Base-by-base conservation (phyloP, 2,113 vertebrate species). In the Sialia sialis region DNA sequence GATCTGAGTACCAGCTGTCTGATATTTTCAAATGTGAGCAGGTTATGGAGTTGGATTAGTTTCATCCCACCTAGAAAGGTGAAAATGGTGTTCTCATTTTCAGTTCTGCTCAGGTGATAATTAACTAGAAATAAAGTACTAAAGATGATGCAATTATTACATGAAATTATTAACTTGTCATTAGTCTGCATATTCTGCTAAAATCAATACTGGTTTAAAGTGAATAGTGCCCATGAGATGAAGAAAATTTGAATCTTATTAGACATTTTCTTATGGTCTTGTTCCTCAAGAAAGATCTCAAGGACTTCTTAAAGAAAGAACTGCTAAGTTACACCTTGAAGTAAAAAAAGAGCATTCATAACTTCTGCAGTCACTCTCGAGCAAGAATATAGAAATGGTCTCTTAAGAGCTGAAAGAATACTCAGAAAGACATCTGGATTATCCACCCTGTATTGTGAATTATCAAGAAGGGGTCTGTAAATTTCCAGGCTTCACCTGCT, bases 21-120 rank as follows among this genome's bases (percentile, higher is more conserved):
- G 93, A 93, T 96, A 87, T 91, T 93, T 89, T 94, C 64, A 75
- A 90, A 76, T 93, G 91, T 51, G 70, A 96, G 44, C 51, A 82
- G 91, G 93, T 95, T 95, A 79, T 22, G 6, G 68, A 87, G 70
- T 72, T 87, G 68, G 84, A 94, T 97, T 97, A 97, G 95, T 77
- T 97, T 97, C 82, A 95, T 95, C 83, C 94, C 74, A 94, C 94
- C 93, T 94, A 96, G 89, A 90, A 96, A 97, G 89, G 96, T 97
- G 96, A 93, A 98, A 97, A 97, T 96, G 85, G 64, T 89, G 54
- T 96, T 98, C 96, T 97, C 59, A 15, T 95, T 90, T 96, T 51
- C 83, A 96, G 86, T 82, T 95, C 64, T 89, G 77, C 79, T 89
- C 95, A 95, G 70, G 93, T 94, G 97, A 97, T 97, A 97, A 96